Conservation (phyloP, 2,888 invertebrate genomes). For the Synergus gifuensis region DNA sequence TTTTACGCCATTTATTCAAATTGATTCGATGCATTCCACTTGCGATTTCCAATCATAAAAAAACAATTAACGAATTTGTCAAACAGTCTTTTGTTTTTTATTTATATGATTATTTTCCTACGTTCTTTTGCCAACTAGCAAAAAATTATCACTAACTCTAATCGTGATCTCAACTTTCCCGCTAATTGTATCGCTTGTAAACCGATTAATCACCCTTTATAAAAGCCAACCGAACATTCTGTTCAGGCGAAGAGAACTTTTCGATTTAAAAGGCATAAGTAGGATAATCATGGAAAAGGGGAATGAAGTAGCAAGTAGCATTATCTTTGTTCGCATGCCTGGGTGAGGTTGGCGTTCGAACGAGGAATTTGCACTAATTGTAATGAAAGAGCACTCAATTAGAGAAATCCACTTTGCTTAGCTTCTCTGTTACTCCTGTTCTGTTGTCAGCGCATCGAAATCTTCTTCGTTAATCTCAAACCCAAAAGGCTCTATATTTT, state of each 20-base stretch:
- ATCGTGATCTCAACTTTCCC: background rate
- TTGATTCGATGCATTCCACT: background rate
- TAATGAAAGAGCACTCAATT: conserved; percentile 58
- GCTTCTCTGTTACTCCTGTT: conserved; percentile 53
- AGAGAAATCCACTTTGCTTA: conserved; percentile 55
- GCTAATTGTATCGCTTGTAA: conserved; percentile 32
- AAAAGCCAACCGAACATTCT: conserved; percentile 18
- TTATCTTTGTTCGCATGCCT: conserved; percentile 37
- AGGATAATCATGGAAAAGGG: conserved; percentile 38
- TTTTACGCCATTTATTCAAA: background rate
- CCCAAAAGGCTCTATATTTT: conserved; percentile 38
- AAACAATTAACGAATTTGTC: too few relatives aligned
- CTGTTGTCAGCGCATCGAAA: conserved; percentile 51
- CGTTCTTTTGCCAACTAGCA: background rate
- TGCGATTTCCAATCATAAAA: too few relatives aligned
- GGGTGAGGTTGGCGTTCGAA: conserved; percentile 29
- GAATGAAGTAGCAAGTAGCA: conserved; percentile 32
- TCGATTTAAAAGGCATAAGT: conserved; percentile 42
- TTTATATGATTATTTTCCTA: background rate
- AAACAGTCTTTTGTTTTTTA: background rate
- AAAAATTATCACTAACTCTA: background rate
- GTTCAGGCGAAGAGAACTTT: conserved; percentile 17
- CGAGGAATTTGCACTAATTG: conserved; percentile 52
- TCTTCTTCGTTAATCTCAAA: conserved; percentile 52
- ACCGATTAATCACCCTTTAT: conserved; percentile 36